Conservation (phyloP, 2,888 invertebrate genomes). For the Pseudococcus jackbeardsleyi region DNA sequence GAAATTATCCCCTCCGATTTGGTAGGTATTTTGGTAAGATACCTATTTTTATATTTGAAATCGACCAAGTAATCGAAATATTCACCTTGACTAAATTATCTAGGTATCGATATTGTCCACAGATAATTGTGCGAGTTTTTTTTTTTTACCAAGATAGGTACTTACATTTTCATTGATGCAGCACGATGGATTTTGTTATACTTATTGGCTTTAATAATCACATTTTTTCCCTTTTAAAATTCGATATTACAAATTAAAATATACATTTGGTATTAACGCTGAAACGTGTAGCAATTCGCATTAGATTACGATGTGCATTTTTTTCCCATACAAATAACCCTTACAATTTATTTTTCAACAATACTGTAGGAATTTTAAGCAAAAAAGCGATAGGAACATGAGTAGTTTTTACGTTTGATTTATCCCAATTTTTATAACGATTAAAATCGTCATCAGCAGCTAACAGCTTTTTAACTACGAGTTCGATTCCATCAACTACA, state of each 20-base stretch:
- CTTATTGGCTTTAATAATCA: background rate
- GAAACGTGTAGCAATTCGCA: background rate
- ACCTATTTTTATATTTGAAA: background rate
- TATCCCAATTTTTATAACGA: background rate
- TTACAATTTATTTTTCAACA: background rate
- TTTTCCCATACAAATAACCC: background rate
- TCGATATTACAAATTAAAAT: background rate
- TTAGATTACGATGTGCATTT: background rate
- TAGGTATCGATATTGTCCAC: background rate
- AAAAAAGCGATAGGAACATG: conserved; percentile 8
- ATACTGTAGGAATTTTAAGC: background rate
- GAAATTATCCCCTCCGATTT: background rate
- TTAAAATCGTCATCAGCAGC: background rate
- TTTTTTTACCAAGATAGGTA: background rate
- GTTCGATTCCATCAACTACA: background rate
- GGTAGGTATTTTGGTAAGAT: background rate
- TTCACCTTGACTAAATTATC: background rate
- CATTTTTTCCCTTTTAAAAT: background rate
- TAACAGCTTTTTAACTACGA: background rate
- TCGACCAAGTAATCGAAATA: background rate
- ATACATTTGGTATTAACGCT: background rate
- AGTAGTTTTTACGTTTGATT: background rate
- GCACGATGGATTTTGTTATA: background rate
- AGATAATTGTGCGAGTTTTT: background rate
- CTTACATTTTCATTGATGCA: background rate